These are phyloP conservation scores for Microcebus ravelobensis DNA, from an alignment of 2,113 vertebrate species.

Conservation along the genomic window DNA sequence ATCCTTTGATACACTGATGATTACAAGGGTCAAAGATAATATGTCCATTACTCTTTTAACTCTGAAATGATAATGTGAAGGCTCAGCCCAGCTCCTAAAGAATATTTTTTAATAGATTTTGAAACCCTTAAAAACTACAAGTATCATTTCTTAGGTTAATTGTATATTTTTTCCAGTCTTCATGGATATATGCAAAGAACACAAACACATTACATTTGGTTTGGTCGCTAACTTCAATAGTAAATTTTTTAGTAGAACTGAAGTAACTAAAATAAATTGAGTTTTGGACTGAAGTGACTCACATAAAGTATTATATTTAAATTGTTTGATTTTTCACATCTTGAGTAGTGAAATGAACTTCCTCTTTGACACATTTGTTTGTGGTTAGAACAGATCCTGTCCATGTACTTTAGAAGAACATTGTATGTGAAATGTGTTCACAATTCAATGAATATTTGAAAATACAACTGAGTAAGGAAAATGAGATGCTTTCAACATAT, in stretches of 20 bases:
- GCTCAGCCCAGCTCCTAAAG: not conserved
- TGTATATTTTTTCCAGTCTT: not conserved
- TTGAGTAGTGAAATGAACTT: conserved; percentile 26
- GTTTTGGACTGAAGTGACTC: not conserved
- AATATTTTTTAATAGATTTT: conserved; percentile 40
- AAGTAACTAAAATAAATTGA: not conserved
- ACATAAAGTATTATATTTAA: conserved; percentile 24
- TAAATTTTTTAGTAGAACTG: conserved; percentile 3
- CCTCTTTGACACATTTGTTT: not conserved
- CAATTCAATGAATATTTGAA: conserved; percentile 25
- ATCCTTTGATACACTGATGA: not conserved
- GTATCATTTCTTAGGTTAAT: not conserved
- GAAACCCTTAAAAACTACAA: not conserved
- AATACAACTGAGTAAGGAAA: conserved; percentile 46
- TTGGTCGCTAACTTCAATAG: not conserved
- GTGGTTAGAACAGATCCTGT: not conserved
- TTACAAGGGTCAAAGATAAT: not conserved
- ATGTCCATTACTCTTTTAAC: not conserved
- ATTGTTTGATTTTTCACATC: not conserved
- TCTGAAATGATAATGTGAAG: not conserved
- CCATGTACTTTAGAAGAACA: not conserved
- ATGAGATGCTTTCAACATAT: not conserved
- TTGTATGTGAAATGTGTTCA: conserved; percentile 3
- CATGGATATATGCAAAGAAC: not conserved
- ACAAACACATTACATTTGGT: not conserved